Conservation (phyloP, 2,797 vertebrate species). For the Aldrovandia affinis region DNA sequence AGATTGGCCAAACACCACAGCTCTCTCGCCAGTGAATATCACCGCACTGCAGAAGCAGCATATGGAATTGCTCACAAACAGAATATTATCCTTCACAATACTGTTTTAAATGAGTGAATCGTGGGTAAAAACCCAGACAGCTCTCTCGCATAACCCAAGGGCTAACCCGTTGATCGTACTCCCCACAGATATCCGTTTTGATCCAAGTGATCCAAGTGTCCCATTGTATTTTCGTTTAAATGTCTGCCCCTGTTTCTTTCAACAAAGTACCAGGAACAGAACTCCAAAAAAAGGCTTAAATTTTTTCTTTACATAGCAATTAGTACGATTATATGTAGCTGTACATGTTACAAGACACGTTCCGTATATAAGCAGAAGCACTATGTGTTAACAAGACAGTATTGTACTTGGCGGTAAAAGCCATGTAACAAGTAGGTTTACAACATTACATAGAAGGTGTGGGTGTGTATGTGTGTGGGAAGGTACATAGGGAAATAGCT, state of each 20-base stretch:
- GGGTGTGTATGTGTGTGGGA: slow-evolving; percentile 2
- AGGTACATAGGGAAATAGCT: neutral
- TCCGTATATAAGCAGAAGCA: slow-evolving; percentile 24
- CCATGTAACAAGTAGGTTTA: slow-evolving; percentile 19
- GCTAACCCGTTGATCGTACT: neutral
- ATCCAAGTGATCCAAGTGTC: neutral
- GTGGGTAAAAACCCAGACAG: neutral
- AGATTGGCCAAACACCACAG: neutral
- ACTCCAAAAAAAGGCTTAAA: slow-evolving; percentile 27
- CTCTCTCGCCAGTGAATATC: neutral
- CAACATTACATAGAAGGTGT: slow-evolving; percentile 4
- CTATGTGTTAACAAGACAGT: slow-evolving; percentile 24
- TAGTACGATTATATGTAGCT: slow-evolving; percentile 33
- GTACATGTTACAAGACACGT: slow-evolving; percentile 29
- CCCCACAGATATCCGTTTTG: neutral
- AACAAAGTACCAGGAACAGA: slow-evolving; percentile 24
- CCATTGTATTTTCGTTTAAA: slow-evolving; percentile 23
- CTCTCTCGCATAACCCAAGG: neutral
- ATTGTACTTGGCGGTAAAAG: neutral
- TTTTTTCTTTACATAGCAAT: slow-evolving; percentile 29
- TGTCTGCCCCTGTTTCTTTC: slow-evolving; percentile 28
- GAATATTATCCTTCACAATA: neutral
- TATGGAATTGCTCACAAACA: neutral
- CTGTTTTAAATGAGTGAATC: slow-evolving; percentile 20
- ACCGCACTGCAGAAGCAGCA: neutral